Percentiles rank a stretch among this genome's conserved stretches.
Conservation (phyloP, 2,113 vertebrate species). For the Garra rufa region DNA sequence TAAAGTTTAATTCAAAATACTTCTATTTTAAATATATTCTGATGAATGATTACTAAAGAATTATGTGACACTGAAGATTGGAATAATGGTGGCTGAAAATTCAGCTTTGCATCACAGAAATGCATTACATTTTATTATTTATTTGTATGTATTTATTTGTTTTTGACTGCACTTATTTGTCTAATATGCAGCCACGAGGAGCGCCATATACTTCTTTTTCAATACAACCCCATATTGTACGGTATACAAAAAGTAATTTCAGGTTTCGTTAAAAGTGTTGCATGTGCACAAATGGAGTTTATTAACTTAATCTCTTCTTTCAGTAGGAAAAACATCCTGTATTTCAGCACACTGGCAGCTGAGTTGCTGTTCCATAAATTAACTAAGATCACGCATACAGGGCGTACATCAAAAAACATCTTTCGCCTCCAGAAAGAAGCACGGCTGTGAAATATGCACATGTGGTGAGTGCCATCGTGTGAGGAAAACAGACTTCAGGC, state of each 20-base stretch:
- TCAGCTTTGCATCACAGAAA: not conserved
- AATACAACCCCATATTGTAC: not conserved
- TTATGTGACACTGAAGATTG: not conserved
- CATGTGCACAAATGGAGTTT: not conserved
- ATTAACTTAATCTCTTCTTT: not conserved
- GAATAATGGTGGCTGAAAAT: not conserved
- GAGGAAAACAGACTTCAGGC: conserved; percentile 29
- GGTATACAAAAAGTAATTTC: not conserved
- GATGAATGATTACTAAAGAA: not conserved
- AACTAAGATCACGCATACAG: not conserved
- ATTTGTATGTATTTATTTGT: too few relatives aligned
- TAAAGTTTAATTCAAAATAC: not conserved
- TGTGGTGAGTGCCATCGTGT: conserved; percentile 29
- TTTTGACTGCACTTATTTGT: not conserved
- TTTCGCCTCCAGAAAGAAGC: conserved; percentile 31
- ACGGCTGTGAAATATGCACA: conserved; percentile 21
- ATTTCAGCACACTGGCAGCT: not conserved
- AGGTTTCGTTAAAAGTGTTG: not conserved
- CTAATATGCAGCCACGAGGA: not conserved
- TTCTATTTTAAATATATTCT: not conserved
- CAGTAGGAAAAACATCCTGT: not conserved
- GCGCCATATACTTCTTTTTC: not conserved
- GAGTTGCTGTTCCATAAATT: not conserved
- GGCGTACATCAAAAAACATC: not conserved
- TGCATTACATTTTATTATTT: not conserved